Conservation (phyloP, 1,140 invertebrate genomes). For the Caenorhabditis brenneri region DNA sequence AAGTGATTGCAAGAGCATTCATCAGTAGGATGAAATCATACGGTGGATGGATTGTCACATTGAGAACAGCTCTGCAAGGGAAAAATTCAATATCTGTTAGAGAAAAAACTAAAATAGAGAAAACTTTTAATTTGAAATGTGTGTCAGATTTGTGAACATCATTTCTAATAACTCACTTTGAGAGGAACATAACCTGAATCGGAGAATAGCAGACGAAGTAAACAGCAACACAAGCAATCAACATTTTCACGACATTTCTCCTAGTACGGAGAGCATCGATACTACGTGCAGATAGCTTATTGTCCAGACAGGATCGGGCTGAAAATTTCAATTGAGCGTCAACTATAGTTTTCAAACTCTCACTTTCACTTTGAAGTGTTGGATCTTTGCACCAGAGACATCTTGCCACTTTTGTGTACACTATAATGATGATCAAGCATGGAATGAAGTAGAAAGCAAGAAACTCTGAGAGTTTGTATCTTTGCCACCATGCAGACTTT, state of each 20-base stretch:
- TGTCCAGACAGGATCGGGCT: slow-evolving; percentile 45
- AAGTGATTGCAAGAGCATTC: slow-evolving; percentile 68
- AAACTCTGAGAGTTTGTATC: slow-evolving; percentile 66
- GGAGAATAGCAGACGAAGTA: slow-evolving; percentile 71
- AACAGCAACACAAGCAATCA: slow-evolving; percentile 69
- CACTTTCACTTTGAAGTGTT: slow-evolving; percentile 51
- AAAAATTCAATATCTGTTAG: not conserved
- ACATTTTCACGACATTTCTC: slow-evolving; percentile 69
- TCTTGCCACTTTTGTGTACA: slow-evolving; percentile 62
- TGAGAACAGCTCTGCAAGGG: slow-evolving; percentile 45
- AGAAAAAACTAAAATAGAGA: too few species aligned
- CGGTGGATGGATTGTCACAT: slow-evolving; percentile 58
- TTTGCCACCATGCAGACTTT: slow-evolving; percentile 48
- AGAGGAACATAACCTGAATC: slow-evolving; percentile 69
- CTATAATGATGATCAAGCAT: slow-evolving; percentile 62
- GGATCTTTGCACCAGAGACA: slow-evolving; percentile 68
- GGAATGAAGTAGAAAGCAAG: slow-evolving; percentile 63
- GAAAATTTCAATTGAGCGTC: slow-evolving; percentile 11
- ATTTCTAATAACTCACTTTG: slow-evolving; percentile 61
- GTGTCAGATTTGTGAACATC: too few species aligned
- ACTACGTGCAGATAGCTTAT: slow-evolving; percentile 16
- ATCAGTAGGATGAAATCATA: slow-evolving; percentile 67
- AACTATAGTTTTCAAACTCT: not conserved
- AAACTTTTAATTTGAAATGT: too few species aligned
- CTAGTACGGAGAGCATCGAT: slow-evolving; percentile 62